Percentiles rank a stretch among this genome's conserved stretches.
Evolutionary conservation across 2,888 invertebrate species (phyloP).

Genomic region (Rotaria sp.): DNA sequence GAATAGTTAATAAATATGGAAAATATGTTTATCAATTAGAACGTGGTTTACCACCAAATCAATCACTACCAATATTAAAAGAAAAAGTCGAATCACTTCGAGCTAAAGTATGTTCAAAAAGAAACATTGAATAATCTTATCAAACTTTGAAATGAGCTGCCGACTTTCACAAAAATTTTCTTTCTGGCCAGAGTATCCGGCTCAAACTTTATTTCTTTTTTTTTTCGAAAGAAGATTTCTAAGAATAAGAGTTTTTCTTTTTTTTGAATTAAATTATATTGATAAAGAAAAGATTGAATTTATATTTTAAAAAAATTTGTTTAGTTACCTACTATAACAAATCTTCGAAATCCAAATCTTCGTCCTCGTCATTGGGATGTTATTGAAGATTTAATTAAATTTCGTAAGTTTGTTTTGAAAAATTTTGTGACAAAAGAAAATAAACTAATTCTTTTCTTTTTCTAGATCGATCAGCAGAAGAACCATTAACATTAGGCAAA

Average conservation of each 20-base stretch:
- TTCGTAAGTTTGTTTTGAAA: not conserved
- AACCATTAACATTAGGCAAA: constrained; percentile 63
- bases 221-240: too few relatives aligned
- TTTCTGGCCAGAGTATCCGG: too few relatives aligned
- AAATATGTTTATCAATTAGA: constrained; percentile 72
- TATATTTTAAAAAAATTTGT: constrained; percentile 35
- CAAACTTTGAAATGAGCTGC: not conserved
- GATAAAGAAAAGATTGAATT: not conserved
- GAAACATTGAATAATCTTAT: too few relatives aligned
- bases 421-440: too few relatives aligned
- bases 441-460: too few relatives aligned
- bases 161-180: too few relatives aligned
- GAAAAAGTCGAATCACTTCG: constrained; percentile 57
- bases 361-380: constrained; percentile 75
- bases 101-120: constrained; percentile 1
- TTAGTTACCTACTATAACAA: constrained; percentile 66
- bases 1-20: constrained; percentile 63
- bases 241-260: too few relatives aligned
- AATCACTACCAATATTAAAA: constrained; percentile 70
- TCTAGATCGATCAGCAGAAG: constrained; percentile 65
- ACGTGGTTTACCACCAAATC: constrained; percentile 73
- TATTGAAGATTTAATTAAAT: constrained; percentile 67
- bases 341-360: constrained; percentile 71
- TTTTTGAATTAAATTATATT: too few relatives aligned
- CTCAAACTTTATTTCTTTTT: too few relatives aligned